Conservation (phyloP, 2,888 invertebrate species). For the Eupithecia dodoneata region DNA sequence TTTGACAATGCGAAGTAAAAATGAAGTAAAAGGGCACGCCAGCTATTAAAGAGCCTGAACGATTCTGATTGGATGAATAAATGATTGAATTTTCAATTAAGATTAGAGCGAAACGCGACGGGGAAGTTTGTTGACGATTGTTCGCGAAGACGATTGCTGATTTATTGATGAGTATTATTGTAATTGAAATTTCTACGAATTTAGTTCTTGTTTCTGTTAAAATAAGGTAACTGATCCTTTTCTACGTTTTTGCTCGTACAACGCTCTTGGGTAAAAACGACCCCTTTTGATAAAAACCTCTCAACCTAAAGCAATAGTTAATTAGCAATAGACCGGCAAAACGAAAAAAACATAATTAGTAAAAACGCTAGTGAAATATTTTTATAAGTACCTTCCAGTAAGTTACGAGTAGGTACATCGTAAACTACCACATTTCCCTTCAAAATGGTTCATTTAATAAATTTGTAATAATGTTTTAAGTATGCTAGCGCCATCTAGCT, state of each 20-base stretch:
- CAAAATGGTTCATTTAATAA: neutral
- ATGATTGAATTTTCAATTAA: constrained; percentile 83
- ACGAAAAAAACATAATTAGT: neutral
- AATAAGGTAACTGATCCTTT: neutral
- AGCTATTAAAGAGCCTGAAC: constrained; percentile 75
- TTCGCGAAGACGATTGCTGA: constrained; percentile 53
- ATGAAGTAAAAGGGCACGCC: constrained; percentile 67
- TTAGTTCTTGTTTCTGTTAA: constrained; percentile 3
- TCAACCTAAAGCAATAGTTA: neutral
- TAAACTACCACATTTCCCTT: neutral
- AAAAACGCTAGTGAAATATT: neutral
- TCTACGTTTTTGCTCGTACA: neutral
- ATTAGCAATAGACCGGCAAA: neutral
- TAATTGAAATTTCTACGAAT: constrained; percentile 32
- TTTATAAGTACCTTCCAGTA: neutral
- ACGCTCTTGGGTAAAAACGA: neutral
- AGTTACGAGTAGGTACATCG: too few relatives aligned
- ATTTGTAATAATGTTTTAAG: neutral
- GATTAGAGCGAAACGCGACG: constrained; percentile 67
- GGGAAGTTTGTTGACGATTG: constrained; percentile 73
- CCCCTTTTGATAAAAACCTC: neutral
- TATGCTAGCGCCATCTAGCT: constrained; percentile 64
- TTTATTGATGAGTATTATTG: constrained; percentile 49
- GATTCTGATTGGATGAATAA: constrained; percentile 79
- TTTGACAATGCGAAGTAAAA: constrained; percentile 65